Percentiles rank a stretch among this genome's conserved stretches.
Conservation (phyloP, 1,140 invertebrate genomes). For the Pseudomyrmex dendroicus region DNA sequence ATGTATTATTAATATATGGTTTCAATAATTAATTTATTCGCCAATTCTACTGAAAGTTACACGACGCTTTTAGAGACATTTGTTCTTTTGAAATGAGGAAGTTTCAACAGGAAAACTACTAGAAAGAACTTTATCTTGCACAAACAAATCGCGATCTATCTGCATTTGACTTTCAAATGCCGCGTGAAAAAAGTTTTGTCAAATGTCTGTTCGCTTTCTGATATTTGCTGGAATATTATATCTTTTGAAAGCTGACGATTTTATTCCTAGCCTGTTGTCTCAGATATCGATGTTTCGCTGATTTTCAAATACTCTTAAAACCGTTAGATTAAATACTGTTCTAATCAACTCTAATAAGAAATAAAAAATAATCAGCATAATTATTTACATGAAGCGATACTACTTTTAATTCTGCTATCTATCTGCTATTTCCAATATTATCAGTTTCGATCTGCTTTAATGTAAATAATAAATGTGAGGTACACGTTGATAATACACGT, state of each 20-base stretch:
- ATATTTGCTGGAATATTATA: slow-evolving; percentile 29
- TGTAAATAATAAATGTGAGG: background rate
- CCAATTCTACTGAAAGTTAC: background rate
- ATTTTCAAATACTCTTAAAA: background rate
- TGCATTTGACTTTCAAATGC: slow-evolving; percentile 44
- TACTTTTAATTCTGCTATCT: background rate
- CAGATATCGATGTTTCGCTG: background rate
- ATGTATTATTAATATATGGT: slow-evolving; percentile 1
- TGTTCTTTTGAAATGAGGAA: background rate
- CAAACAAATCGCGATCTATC: slow-evolving; percentile 26
- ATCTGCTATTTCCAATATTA: background rate
- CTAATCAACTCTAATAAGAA: background rate
- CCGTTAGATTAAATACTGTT: background rate
- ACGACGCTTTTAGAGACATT: background rate
- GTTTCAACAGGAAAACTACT: slow-evolving; percentile 16
- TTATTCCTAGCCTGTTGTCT: background rate
- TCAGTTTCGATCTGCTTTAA: background rate
- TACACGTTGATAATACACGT: background rate
- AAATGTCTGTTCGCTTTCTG: slow-evolving; percentile 9
- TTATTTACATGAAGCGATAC: background rate
- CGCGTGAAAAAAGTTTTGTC: slow-evolving; percentile 28
- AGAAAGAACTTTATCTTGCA: slow-evolving; percentile 39
- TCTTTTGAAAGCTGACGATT: slow-evolving; percentile 22
- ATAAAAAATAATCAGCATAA: background rate
- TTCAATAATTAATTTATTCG: background rate